These are phyloP conservation scores for Todiramphus chloris DNA, from an alignment of 2,113 vertebrate species.

Conservation along the genomic window DNA sequence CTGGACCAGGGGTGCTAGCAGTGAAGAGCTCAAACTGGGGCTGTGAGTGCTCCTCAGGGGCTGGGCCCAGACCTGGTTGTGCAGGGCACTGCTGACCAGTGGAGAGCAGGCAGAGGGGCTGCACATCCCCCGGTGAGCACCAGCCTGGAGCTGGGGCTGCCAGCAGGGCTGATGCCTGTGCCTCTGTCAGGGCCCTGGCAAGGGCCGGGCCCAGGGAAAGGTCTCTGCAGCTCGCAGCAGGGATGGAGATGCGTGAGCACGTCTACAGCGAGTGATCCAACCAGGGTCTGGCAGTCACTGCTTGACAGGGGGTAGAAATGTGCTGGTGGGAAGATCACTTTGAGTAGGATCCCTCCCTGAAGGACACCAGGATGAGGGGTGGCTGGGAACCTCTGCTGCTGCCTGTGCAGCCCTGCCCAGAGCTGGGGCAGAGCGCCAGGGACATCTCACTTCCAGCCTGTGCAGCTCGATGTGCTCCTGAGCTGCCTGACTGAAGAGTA, in stretches of 20 bases:
- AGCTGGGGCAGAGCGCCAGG: not conserved
- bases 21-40: accelerated
- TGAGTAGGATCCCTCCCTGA: not conserved
- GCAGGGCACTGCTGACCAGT: not conserved
- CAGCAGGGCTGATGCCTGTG: not conserved
- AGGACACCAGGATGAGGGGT: not conserved
- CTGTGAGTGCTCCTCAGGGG: not conserved
- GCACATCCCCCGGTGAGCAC: not conserved
- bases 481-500: not conserved
- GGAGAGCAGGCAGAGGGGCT: too few relatives aligned
- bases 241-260: accelerated
- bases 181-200: not conserved
- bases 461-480: not conserved
- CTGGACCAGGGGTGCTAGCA: not conserved
- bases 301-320: not conserved
- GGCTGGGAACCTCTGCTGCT: not conserved
- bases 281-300: not conserved
- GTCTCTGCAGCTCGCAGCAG: not conserved
- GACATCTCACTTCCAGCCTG: not conserved
- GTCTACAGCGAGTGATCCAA: not conserved
- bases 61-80: not conserved
- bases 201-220: not conserved
- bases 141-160: not conserved
- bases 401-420: not conserved
- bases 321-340: not conserved